Base-by-base conservation (phyloP, 2,797 vertebrate species). In the Buceros bicornis region DNA sequence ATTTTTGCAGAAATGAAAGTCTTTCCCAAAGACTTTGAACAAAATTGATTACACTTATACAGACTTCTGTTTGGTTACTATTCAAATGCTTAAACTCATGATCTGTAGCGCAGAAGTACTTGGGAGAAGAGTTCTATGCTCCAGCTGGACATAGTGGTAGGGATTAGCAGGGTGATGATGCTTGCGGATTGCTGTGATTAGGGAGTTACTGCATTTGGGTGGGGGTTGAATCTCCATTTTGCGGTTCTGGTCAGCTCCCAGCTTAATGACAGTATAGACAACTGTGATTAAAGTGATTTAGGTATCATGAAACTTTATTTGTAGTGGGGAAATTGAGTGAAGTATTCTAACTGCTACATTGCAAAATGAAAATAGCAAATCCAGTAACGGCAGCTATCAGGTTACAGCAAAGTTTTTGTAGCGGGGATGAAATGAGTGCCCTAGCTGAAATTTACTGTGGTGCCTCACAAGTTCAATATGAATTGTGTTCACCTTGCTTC, bases 141-240 rank as follows among this genome's bases (percentile, higher is more conserved):
- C 29, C 87, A 81, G 84, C 58, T 86, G 89, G 87, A 73, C 15
- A 11, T 2, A 58, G 61, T 94, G 58, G 12, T 79, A 47, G 66
- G 66, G 80, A 88, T 88, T 78, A 82, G 61, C 40, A 42, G 66
- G 43, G 51, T 56, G 62, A 16, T 83, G 62, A 71, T 77, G 37
- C 47, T 82, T 82, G 61, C 43, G 77, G 65, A 61, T 81, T 87
- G 31, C 37, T n/a, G 24, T 15, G 16, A 20, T 89, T 60, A 42
- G 40, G 20, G 80, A 79, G 20, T 62, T 72, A 31, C 2, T 93
- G 29, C 14, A 1, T 56, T 81, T 79, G 56, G 10, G 24, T 60
- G 22, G 43, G 79, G 31, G 25, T 51, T 82, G 54, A 69, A 25
- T 79, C 61, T 79, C 66, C 8, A 3, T 53, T 93, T 87, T 43